These are phyloP conservation scores for Drosophila micromelanica DNA, from an alignment of 1,140 invertebrate species.

Conservation along the genomic window DNA sequence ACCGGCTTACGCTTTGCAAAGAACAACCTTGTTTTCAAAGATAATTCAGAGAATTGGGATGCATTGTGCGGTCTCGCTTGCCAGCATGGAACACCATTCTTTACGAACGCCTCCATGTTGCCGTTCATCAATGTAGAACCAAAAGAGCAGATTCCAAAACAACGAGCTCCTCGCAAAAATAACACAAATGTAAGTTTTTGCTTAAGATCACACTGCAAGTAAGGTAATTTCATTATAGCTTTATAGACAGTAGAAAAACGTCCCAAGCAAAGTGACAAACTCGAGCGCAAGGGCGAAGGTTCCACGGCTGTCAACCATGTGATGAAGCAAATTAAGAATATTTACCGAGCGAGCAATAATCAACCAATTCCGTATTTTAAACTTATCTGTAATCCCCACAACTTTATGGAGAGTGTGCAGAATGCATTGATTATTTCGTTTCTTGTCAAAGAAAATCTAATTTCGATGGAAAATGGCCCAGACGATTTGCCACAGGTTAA, in stretches of 20 bases:
- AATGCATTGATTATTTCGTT: slow-evolving; percentile 69
- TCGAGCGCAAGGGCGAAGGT: slow-evolving; percentile 70
- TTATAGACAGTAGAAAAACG: slow-evolving; percentile 60
- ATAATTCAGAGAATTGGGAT: slow-evolving; percentile 56
- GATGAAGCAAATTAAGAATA: slow-evolving; percentile 50
- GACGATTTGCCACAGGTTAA: slow-evolving; percentile 55
- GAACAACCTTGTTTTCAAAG: slow-evolving; percentile 53
- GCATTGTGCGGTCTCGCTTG: slow-evolving; percentile 50
- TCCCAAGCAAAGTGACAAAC: slow-evolving; percentile 56
- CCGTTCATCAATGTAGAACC: slow-evolving; percentile 66
- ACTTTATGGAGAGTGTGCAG: slow-evolving; percentile 71
- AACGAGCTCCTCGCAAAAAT: slow-evolving; percentile 43
- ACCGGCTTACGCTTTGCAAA: slow-evolving; percentile 1
- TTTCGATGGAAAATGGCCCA: slow-evolving; percentile 42
- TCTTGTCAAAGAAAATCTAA: slow-evolving; percentile 59
- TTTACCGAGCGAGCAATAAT: slow-evolving; percentile 43
- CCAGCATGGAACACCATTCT: slow-evolving; percentile 30
- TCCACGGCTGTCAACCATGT: slow-evolving; percentile 46
- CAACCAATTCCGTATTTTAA: slow-evolving; percentile 70
- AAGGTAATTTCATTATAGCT: neutral
- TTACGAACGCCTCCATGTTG: slow-evolving; percentile 60
- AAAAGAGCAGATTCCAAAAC: slow-evolving; percentile 47
- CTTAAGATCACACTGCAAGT: neutral
- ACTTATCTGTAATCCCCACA: slow-evolving; percentile 60
- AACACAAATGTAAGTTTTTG: slow-evolving; percentile 37